Conservation (phyloP, 2,113 vertebrate genomes). For the Poecilia latipinna region DNA sequence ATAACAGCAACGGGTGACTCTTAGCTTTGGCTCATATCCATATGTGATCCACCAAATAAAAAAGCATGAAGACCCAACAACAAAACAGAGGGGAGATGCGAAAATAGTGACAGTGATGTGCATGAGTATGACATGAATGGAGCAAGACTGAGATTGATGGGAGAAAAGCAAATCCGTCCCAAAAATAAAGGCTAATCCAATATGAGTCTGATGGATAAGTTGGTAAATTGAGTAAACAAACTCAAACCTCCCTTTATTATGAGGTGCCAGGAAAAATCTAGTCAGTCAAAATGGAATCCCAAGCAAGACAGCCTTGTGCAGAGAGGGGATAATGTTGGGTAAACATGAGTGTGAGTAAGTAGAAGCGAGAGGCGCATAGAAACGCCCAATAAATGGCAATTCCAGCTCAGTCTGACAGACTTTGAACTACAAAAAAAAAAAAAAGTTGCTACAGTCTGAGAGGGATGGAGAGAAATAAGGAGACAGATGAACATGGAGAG, state of each 20-base stretch:
- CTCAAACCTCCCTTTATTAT: constrained; percentile 51
- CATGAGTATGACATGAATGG: constrained; percentile 8
- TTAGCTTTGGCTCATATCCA: background rate
- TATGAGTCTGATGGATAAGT: constrained; percentile 64
- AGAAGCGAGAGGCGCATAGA: background rate
- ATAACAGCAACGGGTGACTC: background rate
- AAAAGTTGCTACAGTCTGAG: background rate
- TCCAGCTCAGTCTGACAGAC: constrained; percentile 25
- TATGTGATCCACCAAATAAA: background rate
- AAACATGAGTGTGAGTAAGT: constrained; percentile 29
- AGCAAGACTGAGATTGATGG: constrained; percentile 35
- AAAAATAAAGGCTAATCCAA: constrained; percentile 56
- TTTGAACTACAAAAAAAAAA: constrained; percentile 7
- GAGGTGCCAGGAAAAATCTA: constrained; percentile 52
- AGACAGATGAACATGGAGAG: background rate
- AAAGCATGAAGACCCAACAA: constrained; percentile 1
- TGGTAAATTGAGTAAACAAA: constrained; percentile 67
- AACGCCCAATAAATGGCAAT: constrained; percentile 35
- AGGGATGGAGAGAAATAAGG: background rate
- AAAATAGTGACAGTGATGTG: constrained; percentile 1
- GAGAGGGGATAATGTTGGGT: constrained; percentile 44
- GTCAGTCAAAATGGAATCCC: constrained; percentile 56
- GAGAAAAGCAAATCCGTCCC: constrained; percentile 43
- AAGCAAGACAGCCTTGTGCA: constrained; percentile 45
- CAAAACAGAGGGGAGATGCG: background rate